Evolutionary conservation across 2,888 invertebrate genomes (phyloP).

Genomic region (Campoletis raptor): DNA sequence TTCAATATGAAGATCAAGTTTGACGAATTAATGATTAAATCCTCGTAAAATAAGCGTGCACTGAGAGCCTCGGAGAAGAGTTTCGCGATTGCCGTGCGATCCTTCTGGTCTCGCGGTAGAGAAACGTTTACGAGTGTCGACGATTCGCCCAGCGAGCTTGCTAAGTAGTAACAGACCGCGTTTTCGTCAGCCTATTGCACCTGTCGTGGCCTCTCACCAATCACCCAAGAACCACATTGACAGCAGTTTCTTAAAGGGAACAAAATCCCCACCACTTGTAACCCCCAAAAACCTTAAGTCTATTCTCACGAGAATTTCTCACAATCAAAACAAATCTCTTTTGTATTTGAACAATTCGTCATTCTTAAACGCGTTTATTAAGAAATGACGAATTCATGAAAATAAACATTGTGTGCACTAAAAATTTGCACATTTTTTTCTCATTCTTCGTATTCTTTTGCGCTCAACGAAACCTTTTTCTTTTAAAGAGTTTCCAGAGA

Average conservation of each 20-base stretch:
- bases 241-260: constrained; percentile 29
- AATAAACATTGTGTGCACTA: background rate
- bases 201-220: constrained; percentile 39
- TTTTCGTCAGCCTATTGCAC: constrained; percentile 32
- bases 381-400: background rate
- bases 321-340: background rate
- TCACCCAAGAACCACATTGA: constrained; percentile 37
- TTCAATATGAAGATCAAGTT: background rate
- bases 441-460: background rate
- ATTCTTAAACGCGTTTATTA: background rate
- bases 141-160: constrained; percentile 33
- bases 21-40: background rate
- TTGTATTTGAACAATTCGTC: constrained; percentile 27
- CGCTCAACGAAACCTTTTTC: background rate
- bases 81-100: constrained; percentile 25
- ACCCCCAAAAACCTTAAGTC: background rate
- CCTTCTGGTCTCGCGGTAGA: constrained; percentile 34
- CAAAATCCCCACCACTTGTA: background rate
- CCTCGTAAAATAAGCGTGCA: background rate
- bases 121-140: constrained; percentile 45
- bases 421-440: constrained; percentile 4
- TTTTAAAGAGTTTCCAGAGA: background rate
- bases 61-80: constrained; percentile 2
- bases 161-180: constrained; percentile 41
- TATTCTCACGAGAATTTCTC: background rate